These are phyloP conservation scores for Girardia tigrina DNA, from an alignment of 2,888 invertebrate species.

Conservation along the genomic window DNA sequence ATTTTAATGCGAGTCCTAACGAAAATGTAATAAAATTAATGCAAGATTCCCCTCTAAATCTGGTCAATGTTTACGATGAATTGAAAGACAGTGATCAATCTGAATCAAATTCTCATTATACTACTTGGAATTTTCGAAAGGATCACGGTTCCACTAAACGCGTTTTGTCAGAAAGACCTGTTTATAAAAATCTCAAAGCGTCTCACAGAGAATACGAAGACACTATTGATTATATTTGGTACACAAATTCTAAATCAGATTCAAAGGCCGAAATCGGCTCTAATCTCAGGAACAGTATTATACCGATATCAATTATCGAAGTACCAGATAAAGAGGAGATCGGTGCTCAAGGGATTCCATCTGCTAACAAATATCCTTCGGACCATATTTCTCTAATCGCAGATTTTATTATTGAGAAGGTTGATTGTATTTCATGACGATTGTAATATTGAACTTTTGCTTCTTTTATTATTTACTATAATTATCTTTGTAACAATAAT, in stretches of 20 bases:
- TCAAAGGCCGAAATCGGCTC: neutral
- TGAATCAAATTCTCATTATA: neutral
- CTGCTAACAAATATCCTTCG: neutral
- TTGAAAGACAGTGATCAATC: neutral
- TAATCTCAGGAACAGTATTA: neutral
- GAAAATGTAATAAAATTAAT: neutral
- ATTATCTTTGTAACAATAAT: too few relatives aligned
- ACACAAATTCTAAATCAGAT: neutral
- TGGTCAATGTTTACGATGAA: neutral
- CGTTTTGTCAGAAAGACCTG: neutral
- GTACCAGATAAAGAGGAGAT: slow-evolving; percentile 24
- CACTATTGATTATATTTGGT: slow-evolving; percentile 24
- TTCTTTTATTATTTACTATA: too few relatives aligned
- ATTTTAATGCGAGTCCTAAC: slow-evolving; percentile 15
- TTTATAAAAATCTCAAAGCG: neutral
- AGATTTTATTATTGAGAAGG: neutral
- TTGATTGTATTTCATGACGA: too few relatives aligned
- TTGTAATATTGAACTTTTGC: neutral
- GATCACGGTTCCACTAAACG: neutral
- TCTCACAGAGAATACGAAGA: neutral
- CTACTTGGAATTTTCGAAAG: neutral
- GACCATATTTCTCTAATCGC: neutral
- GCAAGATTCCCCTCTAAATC: neutral
- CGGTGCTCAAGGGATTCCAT: neutral
- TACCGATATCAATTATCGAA: neutral